Base-by-base conservation (phyloP, 2,797 vertebrate species). In the Simalia tracyae region DNA sequence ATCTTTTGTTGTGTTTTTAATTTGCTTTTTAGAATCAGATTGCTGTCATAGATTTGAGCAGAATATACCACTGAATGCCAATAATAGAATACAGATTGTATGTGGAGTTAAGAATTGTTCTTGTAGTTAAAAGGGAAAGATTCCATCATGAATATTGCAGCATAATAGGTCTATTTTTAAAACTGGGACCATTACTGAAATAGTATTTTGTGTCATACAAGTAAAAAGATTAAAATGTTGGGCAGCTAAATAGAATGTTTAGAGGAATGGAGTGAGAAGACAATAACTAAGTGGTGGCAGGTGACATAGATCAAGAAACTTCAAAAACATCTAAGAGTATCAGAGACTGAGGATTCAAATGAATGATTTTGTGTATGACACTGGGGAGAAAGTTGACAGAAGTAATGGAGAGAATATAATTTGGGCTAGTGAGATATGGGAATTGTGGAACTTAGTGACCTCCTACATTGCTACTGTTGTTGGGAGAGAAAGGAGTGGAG, bases 41-140 rank as follows among this genome's bases (percentile, higher is more conserved):
- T 93, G 87, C 86, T 57, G 68, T 61, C 31, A 24, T 86, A 76
- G n/a, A 91, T 91, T 91, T 93, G 15, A 76, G 61, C 22, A 89
- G 90, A 91, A 59, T 61, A 50, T n/a, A 87, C 60, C 46, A 64
- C 22, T 28, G 28, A 85, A 86, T 68, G 42, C n/a, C 42, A 86
- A 42, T 63, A 91, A 89, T 89, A 57, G 87, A 42, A 93, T 89
- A 72, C 31, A 63, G 46, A 17, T 50, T 46, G 46, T 86, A 86
- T 26, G 14, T 85, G 86, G 42, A 91, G 86, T 86, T 63, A 10
- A 88, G n/a, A 91, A 93, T 66, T 91, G 76, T 89, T 93, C 57
- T 85, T 93, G 42, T 42, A 56, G 42, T 91, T 76, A 61, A 76
- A 42, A 36, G 60, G 46, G 57, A 88, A 22, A 90, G 56, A 68